Evolutionary conservation across 2,113 vertebrate species (phyloP).

Genomic region (Procapra przewalskii): DNA sequence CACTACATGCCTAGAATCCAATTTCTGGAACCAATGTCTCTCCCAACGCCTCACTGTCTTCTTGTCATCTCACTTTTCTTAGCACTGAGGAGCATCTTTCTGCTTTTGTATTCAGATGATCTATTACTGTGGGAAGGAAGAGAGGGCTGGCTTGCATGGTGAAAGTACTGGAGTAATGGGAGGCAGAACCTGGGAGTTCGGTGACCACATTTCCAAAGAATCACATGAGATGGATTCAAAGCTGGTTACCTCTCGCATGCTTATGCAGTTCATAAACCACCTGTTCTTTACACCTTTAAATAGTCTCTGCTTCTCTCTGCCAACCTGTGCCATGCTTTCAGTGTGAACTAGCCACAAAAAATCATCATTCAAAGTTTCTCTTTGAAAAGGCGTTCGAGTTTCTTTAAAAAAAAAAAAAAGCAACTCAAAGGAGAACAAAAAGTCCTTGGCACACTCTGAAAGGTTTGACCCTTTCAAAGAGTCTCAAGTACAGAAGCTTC

Average conservation of each 20-base stretch:
- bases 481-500: neutral
- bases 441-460: neutral
- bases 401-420: neutral
- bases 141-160: neutral
- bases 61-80: constrained; percentile 57
- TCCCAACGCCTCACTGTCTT: constrained; percentile 73
- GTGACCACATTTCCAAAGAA: neutral
- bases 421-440: neutral
- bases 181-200: neutral
- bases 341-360: neutral
- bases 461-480: neutral
- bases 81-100: constrained; percentile 10
- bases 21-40: constrained; percentile 75
- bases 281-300: neutral
- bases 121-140: neutral
- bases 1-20: constrained; percentile 80
- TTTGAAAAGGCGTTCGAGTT: neutral
- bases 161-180: neutral
- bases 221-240: neutral
- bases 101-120: constrained; percentile 55
- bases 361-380: neutral
- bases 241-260: neutral
- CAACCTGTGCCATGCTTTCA: neutral
- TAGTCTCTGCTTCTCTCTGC: neutral
- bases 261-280: neutral